Percentiles rank a stretch among this genome's conserved stretches.
These are phyloP conservation scores for Drosophila dunni DNA, from an alignment of 1,140 invertebrate genomes.

Conservation along the genomic window DNA sequence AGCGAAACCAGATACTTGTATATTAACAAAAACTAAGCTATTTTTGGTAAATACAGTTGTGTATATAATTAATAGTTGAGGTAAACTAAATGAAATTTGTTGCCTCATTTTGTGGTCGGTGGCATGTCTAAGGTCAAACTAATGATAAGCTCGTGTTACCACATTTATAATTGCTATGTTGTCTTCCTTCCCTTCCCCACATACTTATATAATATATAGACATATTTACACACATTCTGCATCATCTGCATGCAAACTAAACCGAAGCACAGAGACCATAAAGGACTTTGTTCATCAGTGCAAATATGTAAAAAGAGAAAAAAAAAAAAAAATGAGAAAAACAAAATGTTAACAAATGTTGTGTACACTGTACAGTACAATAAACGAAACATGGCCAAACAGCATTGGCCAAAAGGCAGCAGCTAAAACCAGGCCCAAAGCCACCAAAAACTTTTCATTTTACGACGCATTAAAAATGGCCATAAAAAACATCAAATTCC, in stretches of 20 bases:
- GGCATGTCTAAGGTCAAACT: neutral
- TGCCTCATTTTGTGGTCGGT: slow-evolving; percentile 9
- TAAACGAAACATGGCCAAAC: slow-evolving; percentile 10
- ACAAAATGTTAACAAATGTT: slow-evolving; percentile 32
- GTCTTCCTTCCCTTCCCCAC: neutral
- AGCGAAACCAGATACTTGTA: neutral
- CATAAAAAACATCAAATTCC: slow-evolving; percentile 56
- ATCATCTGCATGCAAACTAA: slow-evolving; percentile 20
- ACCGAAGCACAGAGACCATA: slow-evolving; percentile 6
- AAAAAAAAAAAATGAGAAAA: too few species aligned
- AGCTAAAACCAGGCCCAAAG: slow-evolving; percentile 28
- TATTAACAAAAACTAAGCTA: neutral
- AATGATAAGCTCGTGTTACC: neutral
- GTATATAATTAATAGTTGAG: neutral
- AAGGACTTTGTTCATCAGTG: slow-evolving; percentile 40
- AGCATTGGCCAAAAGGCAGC: neutral
- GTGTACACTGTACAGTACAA: slow-evolving; percentile 45
- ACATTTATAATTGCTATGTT: neutral
- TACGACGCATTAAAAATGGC: slow-evolving; percentile 72
- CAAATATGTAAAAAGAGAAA: slow-evolving; percentile 46
- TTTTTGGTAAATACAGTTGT: neutral
- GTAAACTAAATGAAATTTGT: slow-evolving; percentile 7
- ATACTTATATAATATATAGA: too few species aligned
- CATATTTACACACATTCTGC: neutral
- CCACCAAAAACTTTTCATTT: slow-evolving; percentile 61